These are phyloP conservation scores for Limonius californicus DNA, from an alignment of 1,140 invertebrate genomes.

Conservation along the genomic window DNA sequence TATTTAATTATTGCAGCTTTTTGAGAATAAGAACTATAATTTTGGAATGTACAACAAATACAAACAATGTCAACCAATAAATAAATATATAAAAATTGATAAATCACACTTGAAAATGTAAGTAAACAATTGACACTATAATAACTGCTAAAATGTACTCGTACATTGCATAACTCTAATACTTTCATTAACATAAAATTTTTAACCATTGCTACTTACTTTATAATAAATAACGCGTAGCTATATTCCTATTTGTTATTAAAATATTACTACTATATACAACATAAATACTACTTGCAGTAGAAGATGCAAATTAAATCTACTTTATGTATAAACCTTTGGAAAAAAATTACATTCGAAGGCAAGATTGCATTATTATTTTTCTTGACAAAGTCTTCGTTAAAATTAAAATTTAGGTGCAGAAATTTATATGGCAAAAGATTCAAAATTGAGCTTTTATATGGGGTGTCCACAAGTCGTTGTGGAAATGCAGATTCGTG, in stretches of 20 bases:
- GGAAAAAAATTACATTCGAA: constrained; percentile 8
- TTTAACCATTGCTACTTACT: background rate
- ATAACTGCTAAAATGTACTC: background rate
- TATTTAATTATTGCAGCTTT: background rate
- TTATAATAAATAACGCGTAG: constrained; percentile 5
- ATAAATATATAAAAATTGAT: background rate
- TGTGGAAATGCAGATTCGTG: too few species aligned
- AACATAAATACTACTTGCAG: background rate
- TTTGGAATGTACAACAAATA: background rate
- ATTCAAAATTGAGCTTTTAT: too few species aligned
- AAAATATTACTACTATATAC: background rate
- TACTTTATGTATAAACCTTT: background rate
- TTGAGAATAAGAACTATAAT: background rate
- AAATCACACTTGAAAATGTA: too few species aligned
- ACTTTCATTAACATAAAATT: background rate
- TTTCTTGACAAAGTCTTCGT: background rate
- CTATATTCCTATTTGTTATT: background rate
- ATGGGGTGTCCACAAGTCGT: too few species aligned
- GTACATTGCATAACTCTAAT: background rate
- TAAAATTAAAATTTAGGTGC: background rate
- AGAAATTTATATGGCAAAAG: too few species aligned
- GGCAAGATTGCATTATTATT: constrained; percentile 2
- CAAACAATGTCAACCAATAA: too few species aligned
- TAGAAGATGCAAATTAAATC: constrained; percentile 1
- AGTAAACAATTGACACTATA: too few species aligned